These are phyloP conservation scores for Caenorhabditis tropicalis DNA, from an alignment of 1,140 invertebrate genomes.

Conservation along the genomic window DNA sequence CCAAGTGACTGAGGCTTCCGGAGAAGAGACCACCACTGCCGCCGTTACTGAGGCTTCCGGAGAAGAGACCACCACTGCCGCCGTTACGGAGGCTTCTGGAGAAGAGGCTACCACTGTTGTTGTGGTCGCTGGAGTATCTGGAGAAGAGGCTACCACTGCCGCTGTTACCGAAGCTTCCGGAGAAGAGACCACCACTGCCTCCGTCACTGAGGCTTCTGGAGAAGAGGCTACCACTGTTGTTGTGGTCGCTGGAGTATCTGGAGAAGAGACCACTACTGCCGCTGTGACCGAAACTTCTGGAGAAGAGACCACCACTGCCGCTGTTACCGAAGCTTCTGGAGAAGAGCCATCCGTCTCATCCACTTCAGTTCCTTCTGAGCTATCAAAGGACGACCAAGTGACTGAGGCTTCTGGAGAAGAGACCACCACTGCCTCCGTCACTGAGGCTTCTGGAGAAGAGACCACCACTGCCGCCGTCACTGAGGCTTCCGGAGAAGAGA, in stretches of 20 bases:
- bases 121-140: neutral
- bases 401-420: slow-evolving; percentile 24
- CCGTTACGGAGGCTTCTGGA: slow-evolving; percentile 1
- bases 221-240: neutral
- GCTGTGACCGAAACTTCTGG: slow-evolving; percentile 8
- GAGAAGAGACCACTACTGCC: neutral
- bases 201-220: slow-evolving; percentile 1
- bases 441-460: neutral
- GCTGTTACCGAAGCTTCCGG: neutral
- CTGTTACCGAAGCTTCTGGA: neutral
- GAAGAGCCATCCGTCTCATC: neutral
- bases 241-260: neutral
- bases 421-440: neutral
- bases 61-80: slow-evolving; percentile 40
- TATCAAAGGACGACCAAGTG: neutral
- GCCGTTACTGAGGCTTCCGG: slow-evolving; percentile 6
- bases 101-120: neutral
- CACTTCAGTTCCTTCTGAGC: neutral
- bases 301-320: neutral
- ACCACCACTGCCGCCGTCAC: neutral
- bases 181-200: slow-evolving; percentile 5
- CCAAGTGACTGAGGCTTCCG: neutral
- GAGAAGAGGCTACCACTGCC: neutral
- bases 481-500: slow-evolving; percentile 29
- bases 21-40: slow-evolving; percentile 40